Base-by-base conservation (phyloP, 2,888 invertebrate genomes). In the Scaptomyza parva region DNA sequence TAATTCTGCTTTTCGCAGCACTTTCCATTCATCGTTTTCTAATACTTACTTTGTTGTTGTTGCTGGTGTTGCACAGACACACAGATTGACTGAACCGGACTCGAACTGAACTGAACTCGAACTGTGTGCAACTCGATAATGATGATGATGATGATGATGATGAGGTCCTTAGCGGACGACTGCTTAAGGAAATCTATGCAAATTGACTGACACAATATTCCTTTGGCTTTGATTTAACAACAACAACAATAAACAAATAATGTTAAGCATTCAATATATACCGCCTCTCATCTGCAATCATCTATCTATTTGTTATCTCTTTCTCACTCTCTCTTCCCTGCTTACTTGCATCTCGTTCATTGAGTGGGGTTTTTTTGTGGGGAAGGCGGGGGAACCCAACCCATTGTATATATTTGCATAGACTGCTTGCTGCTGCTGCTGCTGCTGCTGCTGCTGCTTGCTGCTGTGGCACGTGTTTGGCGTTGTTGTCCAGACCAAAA, bases 171-270 rank as follows among this genome's bases (percentile, higher is more conserved):
- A 39, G 48, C 43, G 55, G 61, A 61, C 11, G 52, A 61, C n/a
- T 51, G 30, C n/a, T 33, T 18, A 18, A 40, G 22, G n/a, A 33
- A 28, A 63, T 72, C 70, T 67, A 83, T 83, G 83, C 83, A 78
- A 83, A 83, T 83, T 57, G 53, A 30, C 48, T 30, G 43, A 52
- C 69, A 45, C 68, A 52, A 33, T 52, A 41, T 64, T 69, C 64
- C 48, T 59, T 78, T 62, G 68, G 52, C 76, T 71, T 69, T 72
- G 76, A 66, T 66, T 61, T 44, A 54, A 43, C 40, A 54, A 43
- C 8, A 43, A 14, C n/a, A 41, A 40, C 18, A 30, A 5, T 18
- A n/a, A 26, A 43, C 18, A 47, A 55, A 55, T 50, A 45, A 43
- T 52, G 43, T 22, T 43, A 59, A 70, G 54, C 18, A 35, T 43